Conservation (phyloP, 2,888 invertebrate species). For the Aspidiotus rigidus region DNA sequence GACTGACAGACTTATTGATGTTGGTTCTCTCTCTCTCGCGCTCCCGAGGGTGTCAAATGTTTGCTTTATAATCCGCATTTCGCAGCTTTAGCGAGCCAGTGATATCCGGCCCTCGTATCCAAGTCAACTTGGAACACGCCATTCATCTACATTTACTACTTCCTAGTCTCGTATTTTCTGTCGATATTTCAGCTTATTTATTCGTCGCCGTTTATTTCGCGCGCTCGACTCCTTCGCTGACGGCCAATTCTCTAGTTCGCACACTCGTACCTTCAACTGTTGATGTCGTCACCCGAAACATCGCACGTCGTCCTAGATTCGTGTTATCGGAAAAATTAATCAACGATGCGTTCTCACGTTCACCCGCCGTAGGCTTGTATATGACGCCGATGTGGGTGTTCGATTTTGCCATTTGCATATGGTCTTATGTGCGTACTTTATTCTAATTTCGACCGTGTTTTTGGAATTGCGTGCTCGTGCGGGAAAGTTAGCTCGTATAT, state of each 20-base stretch:
- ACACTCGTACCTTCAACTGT: no score
- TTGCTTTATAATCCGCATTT: conserved; percentile 28
- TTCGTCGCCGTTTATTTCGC: conserved; percentile 16
- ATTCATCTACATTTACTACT: conserved; percentile 34
- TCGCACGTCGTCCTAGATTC: no score
- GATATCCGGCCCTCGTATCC: conserved; percentile 33
- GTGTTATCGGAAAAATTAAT: no score
- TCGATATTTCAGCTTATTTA: conserved; percentile 31
- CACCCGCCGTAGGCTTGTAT: no score
- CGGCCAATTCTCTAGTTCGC: not conserved
- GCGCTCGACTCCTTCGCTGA: not conserved
- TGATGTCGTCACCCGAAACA: no score
- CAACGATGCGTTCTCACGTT: no score
- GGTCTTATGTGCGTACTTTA: no score
- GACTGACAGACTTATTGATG: conserved; percentile 33
- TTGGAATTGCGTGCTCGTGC: no score
- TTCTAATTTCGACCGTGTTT: no score
- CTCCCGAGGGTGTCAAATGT: conserved; percentile 33
- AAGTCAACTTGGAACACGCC: conserved; percentile 25
- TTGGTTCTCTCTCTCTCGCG: conserved; percentile 12
- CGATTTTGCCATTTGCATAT: no score
- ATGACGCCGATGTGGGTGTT: no score
- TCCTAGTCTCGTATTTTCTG: conserved; percentile 34
- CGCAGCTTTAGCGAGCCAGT: conserved; percentile 22
- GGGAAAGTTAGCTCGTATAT: no score